phyloP scores from a whole-genome alignment of 2,113 vertebrate species.

The Sinocyclocheilus grahami region DNA sequence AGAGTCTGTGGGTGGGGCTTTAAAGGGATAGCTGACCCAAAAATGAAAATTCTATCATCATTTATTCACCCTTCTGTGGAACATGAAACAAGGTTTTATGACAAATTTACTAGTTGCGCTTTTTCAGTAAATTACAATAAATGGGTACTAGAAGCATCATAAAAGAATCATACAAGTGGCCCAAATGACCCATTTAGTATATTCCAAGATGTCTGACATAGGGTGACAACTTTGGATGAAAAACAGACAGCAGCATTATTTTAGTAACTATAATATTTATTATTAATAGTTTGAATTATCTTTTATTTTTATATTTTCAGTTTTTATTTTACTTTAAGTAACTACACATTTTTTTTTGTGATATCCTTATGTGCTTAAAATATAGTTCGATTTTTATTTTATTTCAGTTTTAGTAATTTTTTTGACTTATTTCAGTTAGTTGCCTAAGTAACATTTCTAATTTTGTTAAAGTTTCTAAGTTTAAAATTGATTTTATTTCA shows the following conservation, averaged over 20 bases:
- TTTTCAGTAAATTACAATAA: background rate
- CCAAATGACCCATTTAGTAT: background rate
- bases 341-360: too few relatives aligned
- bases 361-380: too few relatives aligned
- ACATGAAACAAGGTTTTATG: background rate
- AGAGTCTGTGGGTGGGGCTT: background rate
- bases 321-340: too few relatives aligned
- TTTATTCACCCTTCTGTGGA: background rate
- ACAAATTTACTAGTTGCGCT: background rate
- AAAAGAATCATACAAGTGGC: background rate
- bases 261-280: background rate
- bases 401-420: too few relatives aligned
- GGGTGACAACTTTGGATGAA: background rate
- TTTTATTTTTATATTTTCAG: background rate
- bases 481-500: too few relatives aligned
- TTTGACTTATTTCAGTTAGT: too few relatives aligned
- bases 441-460: too few relatives aligned
- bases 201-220: background rate
- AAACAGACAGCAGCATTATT: too few relatives aligned
- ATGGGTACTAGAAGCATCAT: background rate
- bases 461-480: too few relatives aligned
- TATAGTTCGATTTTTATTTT: too few relatives aligned
- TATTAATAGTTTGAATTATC: background rate
- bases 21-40: conserved; percentile 6
- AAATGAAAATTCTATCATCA: background rate